Conservation (phyloP, 2,113 vertebrate genomes). For the Nasalis larvatus region DNA sequence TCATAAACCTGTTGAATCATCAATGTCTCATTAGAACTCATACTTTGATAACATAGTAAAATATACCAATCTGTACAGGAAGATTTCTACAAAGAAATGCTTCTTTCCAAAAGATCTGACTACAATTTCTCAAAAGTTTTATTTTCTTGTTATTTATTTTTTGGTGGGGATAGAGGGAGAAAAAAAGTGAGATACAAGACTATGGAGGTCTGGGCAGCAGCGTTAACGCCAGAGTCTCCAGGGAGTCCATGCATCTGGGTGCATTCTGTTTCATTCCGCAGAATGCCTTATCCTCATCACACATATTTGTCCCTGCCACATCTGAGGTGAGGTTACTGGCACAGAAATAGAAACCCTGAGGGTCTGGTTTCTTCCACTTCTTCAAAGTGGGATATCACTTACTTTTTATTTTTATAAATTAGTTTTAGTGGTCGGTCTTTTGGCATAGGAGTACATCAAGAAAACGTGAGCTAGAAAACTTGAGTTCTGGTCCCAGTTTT, state of each 20-base stretch:
- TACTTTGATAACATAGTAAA: not conserved
- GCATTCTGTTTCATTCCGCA: not conserved
- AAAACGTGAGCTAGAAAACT: not conserved
- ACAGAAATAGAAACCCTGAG: not conserved
- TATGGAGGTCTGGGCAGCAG: not conserved
- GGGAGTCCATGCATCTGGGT: not conserved
- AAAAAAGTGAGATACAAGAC: slow-evolving; percentile 1
- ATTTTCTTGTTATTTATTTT: not conserved
- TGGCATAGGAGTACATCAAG: not conserved
- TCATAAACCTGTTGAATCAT: not conserved
- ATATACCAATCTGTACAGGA: not conserved
- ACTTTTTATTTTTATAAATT: not conserved
- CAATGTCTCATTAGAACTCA: not conserved
- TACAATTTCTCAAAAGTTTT: not conserved
- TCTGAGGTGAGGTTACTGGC: not conserved
- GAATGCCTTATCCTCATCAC: not conserved
- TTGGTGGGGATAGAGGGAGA: not conserved
- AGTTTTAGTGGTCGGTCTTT: not conserved
- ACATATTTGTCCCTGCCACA: not conserved
- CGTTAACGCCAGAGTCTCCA: not conserved
- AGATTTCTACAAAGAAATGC: not conserved
- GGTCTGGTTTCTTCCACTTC: not conserved
- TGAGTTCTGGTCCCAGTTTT: not conserved
- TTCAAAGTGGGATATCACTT: slow-evolving; percentile 1
- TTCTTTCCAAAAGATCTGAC: slow-evolving; percentile 23